These are phyloP conservation scores for Aulostomus chinensis DNA, from an alignment of 2,797 vertebrate species.

Conservation along the genomic window DNA sequence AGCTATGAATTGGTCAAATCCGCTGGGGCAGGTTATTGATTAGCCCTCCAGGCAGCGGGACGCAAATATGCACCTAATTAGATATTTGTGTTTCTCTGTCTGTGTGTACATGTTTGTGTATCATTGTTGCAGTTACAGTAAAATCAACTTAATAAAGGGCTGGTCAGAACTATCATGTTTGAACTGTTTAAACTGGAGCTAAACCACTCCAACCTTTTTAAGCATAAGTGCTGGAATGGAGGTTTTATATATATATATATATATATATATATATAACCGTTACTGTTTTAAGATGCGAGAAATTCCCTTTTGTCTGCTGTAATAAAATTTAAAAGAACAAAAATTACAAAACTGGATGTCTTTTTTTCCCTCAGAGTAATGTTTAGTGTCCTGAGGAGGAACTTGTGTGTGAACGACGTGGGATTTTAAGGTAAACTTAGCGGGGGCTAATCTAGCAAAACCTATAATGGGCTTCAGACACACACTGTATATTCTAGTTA, in stretches of 20 bases:
- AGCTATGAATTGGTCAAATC: conserved; percentile 73
- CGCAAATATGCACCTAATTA: conserved; percentile 74
- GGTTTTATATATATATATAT: too few species aligned
- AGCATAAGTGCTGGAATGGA: background rate
- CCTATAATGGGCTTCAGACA: conserved; percentile 59
- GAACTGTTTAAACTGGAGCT: background rate
- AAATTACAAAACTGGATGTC: background rate
- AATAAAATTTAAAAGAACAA: too few species aligned
- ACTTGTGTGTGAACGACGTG: background rate
- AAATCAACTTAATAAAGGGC: conserved; percentile 19
- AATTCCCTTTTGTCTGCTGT: too few species aligned
- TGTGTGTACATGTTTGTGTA: background rate
- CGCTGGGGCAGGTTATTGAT: conserved; percentile 74
- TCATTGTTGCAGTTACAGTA: background rate
- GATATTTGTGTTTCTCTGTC: conserved; percentile 37
- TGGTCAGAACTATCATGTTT: conserved; percentile 1
- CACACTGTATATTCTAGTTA: conserved; percentile 1
- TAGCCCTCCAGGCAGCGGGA: conserved; percentile 56
- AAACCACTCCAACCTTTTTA: background rate
- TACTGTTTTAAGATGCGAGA: too few species aligned
- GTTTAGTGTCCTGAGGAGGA: conserved; percentile 32
- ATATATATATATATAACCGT: too few species aligned
- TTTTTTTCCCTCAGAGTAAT: background rate
- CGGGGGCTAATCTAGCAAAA: conserved; percentile 40
- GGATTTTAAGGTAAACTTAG: conserved; percentile 44